Conservation (phyloP, 64 coral and sea anemone genomes). For the Platygyra sinensis region DNA sequence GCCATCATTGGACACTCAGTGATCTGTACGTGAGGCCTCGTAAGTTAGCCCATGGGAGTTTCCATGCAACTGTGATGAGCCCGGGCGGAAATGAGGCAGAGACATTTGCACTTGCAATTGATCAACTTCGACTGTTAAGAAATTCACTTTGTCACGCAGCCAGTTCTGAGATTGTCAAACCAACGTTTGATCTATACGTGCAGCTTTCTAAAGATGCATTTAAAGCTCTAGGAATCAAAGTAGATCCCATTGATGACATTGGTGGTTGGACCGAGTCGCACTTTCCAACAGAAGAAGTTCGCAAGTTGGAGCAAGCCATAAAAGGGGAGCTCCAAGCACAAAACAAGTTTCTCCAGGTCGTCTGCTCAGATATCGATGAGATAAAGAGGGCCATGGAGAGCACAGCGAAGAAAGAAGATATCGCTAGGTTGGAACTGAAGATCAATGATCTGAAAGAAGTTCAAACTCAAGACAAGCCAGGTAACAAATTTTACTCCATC, state of each 20-base stretch:
- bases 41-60: too few species aligned
- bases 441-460: background rate
- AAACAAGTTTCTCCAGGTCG: background rate
- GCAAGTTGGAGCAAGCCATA: too few species aligned
- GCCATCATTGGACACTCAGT: too few species aligned
- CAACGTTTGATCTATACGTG: background rate
- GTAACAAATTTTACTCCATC: too few species aligned
- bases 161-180: too few species aligned
- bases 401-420: background rate
- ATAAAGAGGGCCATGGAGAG: background rate
- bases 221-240: background rate
- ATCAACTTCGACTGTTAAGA: too few species aligned
- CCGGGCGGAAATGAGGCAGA: too few species aligned
- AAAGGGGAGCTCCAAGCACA: background rate
- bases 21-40: too few species aligned
- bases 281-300: conserved; percentile 13
- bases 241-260: conserved; percentile 15
- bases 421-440: background rate
- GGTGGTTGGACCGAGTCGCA: background rate
- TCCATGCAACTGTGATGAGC: too few species aligned
- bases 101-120: too few species aligned
- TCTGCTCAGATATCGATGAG: background rate
- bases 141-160: too few species aligned
- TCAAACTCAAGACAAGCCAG: too few species aligned
- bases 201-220: conserved; percentile 8